phyloP scores from a whole-genome alignment of 2,888 invertebrate species.

The Trisateles emortualis region DNA sequence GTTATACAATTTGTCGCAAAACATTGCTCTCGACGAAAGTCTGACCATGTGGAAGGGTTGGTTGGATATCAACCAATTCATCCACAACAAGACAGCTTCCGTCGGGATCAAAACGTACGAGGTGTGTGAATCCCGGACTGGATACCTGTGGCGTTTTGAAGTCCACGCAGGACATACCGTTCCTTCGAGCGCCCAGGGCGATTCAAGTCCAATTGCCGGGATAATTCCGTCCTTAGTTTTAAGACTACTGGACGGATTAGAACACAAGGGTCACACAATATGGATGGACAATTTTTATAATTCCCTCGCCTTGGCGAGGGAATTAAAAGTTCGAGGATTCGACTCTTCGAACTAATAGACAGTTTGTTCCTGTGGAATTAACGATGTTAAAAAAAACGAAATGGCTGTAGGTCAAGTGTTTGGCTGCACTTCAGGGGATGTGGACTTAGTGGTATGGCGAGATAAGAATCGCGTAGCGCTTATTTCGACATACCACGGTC shows the following conservation, averaged over 20 bases:
- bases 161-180: conserved; percentile 34
- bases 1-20: conserved; percentile 24
- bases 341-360: conserved; percentile 27
- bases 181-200: background rate
- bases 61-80: conserved; percentile 44
- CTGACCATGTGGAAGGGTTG: conserved; percentile 45
- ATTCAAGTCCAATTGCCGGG: too few relatives aligned
- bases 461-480: conserved; percentile 23
- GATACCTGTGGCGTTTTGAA: conserved; percentile 11
- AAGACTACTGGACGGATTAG: too few relatives aligned
- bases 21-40: conserved; percentile 43
- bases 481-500: conserved; percentile 14
- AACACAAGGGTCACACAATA: too few relatives aligned
- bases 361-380: conserved; percentile 20
- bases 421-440: conserved; percentile 15
- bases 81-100: conserved; percentile 36
- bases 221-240: too few relatives aligned
- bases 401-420: conserved; percentile 13
- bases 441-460: conserved; percentile 25
- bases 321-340: conserved; percentile 22
- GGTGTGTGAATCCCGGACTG: conserved; percentile 39
- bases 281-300: conserved; percentile 51
- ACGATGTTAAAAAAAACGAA: conserved; percentile 1
- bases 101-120: conserved; percentile 46
- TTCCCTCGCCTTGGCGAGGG: conserved; percentile 24